These are phyloP conservation scores for Nothobranchius furzeri DNA, from an alignment of 2,113 vertebrate genomes.

Conservation along the genomic window DNA sequence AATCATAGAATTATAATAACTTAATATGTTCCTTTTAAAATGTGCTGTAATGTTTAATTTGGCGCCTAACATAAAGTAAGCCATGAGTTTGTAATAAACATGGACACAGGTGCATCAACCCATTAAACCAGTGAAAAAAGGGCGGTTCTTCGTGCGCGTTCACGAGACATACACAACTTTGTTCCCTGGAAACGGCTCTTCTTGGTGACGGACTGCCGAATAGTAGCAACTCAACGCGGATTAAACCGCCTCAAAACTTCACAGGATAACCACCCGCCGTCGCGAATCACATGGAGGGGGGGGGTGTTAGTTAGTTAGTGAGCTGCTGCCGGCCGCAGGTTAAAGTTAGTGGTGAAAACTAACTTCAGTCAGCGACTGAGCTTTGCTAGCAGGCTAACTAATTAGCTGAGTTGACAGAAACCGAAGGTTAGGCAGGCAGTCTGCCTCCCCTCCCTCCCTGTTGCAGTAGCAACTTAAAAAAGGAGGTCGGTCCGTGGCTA, in stretches of 20 bases:
- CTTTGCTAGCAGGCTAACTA: slow-evolving; percentile 30
- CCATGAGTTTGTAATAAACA: too few relatives aligned
- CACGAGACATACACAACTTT: slow-evolving; percentile 36
- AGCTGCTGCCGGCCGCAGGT: background rate
- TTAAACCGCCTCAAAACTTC: background rate
- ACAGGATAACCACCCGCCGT: accelerated
- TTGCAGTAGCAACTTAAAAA: slow-evolving; percentile 12
- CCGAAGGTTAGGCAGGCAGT: background rate
- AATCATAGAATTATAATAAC: too few relatives aligned
- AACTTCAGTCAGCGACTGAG: slow-evolving; percentile 26
- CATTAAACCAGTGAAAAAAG: background rate
- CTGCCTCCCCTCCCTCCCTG: background rate
- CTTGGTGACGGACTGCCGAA: background rate
- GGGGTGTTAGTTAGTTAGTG: too few relatives aligned
- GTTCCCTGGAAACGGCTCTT: slow-evolving; percentile 6
- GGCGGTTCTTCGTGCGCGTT: slow-evolving; percentile 17
- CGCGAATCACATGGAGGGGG: too few relatives aligned
- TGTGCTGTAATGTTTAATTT: too few relatives aligned
- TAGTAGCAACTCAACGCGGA: background rate
- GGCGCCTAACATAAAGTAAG: too few relatives aligned
- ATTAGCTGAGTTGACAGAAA: slow-evolving; percentile 21
- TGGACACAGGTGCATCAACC: too few relatives aligned
- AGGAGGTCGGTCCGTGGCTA: background rate
- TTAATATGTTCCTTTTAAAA: too few relatives aligned
- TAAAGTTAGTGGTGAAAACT: background rate